Conservation (phyloP, 2,888 invertebrate genomes). For the Cryptocheilus praepositus region DNA sequence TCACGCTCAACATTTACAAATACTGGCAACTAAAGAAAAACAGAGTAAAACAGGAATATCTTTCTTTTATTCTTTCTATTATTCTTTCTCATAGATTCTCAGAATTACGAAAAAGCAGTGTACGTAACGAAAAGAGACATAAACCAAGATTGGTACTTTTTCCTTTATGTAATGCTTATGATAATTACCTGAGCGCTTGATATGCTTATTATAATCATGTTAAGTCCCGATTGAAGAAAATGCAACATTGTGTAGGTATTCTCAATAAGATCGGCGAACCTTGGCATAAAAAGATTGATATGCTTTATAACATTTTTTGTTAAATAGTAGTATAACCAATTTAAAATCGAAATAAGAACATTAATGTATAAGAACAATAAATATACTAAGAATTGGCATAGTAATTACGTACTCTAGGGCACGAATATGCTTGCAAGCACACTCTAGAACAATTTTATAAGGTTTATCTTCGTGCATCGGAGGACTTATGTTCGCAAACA, state of each 20-base stretch:
- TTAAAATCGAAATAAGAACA: too few relatives aligned
- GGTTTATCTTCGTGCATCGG: neutral
- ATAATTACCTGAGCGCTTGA: neutral
- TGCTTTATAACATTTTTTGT: too few relatives aligned
- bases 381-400: neutral
- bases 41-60: too few relatives aligned
- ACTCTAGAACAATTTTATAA: neutral
- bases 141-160: too few relatives aligned
- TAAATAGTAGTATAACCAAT: too few relatives aligned
- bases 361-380: too few relatives aligned
- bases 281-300: neutral
- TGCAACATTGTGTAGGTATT: neutral
- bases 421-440: neutral
- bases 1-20: too few relatives aligned
- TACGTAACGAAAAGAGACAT: neutral
- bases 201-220: conserved; percentile 5
- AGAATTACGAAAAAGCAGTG: too few relatives aligned
- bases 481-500: neutral
- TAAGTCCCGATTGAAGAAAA: conserved; percentile 3
- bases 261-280: conserved; percentile 4
- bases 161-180: neutral
- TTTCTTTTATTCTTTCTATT: too few relatives aligned
- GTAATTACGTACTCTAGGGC: conserved; percentile 7
- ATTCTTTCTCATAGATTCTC: too few relatives aligned
- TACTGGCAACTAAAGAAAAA: too few relatives aligned